Conservation (phyloP, 2,888 invertebrate species). For the Netelia inedita region DNA sequence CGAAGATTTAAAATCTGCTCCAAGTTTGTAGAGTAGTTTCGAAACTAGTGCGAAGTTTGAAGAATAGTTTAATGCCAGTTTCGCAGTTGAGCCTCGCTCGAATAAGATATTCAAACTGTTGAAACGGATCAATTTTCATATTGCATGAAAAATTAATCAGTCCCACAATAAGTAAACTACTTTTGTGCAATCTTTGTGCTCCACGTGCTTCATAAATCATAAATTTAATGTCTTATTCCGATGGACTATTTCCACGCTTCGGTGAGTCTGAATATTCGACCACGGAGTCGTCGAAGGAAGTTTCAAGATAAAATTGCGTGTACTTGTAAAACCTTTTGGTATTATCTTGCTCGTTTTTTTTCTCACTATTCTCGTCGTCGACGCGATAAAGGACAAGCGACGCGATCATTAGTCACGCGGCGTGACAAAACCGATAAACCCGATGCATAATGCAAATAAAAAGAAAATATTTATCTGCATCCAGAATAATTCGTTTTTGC, state of each 20-base stretch:
- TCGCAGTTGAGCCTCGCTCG: no score
- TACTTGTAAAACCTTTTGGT: not conserved
- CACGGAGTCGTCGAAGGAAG: not conserved
- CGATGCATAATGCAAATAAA: not conserved
- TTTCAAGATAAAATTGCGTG: not conserved
- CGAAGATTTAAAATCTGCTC: no score
- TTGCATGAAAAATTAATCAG: no score
- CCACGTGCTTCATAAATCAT: not conserved
- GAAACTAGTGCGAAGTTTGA: no score
- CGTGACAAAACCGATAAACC: not conserved
- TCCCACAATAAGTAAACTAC: no score
- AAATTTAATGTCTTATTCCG: not conserved
- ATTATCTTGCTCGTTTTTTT: not conserved
- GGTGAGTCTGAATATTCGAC: not conserved
- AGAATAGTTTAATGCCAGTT: no score
- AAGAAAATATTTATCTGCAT: not conserved
- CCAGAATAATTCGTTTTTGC: not conserved
- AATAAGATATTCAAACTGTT: no score
- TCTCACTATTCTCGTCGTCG: not conserved
- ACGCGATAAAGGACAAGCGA: not conserved
- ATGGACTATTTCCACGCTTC: not conserved
- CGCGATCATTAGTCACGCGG: not conserved
- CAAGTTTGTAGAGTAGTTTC: no score
- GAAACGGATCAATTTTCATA: no score
- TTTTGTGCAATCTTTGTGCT: no score